Evolutionary conservation across 1,140 invertebrate species (phyloP).

Genomic region (Drosophila lowei): DNA sequence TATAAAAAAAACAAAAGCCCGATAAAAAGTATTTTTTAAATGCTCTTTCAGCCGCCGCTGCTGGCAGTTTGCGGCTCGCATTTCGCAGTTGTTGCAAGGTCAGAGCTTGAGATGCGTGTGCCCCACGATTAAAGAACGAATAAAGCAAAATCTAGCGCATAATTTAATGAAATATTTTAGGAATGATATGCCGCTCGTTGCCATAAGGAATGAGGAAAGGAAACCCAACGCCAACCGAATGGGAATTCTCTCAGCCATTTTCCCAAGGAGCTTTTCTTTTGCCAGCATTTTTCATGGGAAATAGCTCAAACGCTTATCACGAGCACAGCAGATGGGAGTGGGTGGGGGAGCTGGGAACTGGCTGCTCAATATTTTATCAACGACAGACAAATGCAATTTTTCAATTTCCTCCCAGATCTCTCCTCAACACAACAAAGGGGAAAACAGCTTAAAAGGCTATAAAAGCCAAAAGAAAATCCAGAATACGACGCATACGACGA

Average conservation of each 20-base stretch:
- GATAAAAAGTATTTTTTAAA: constrained; percentile 23
- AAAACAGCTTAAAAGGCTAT: constrained; percentile 68
- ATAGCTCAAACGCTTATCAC: constrained; percentile 65
- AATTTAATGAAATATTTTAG: constrained; percentile 28
- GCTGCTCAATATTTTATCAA: constrained; percentile 71
- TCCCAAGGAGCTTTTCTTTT: constrained; percentile 14
- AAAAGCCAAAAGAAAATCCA: constrained; percentile 47
- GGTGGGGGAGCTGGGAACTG: neutral
- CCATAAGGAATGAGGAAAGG: constrained; percentile 38
- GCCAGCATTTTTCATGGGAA: constrained; percentile 47
- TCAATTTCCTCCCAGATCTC: constrained; percentile 56
- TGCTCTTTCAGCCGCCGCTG: too few relatives aligned
- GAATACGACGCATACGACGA: constrained; percentile 17
- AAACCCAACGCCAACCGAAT: constrained; percentile 29
- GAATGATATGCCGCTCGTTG: constrained; percentile 47
- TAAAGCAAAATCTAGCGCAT: constrained; percentile 4
- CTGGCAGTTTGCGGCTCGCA: too few relatives aligned
- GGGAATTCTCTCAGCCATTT: constrained; percentile 6
- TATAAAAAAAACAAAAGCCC: constrained; percentile 11
- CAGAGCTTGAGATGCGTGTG: constrained; percentile 2
- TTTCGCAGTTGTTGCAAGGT: constrained; percentile 17
- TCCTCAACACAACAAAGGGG: constrained; percentile 44
- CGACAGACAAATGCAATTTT: constrained; percentile 71
- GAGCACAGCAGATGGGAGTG: constrained; percentile 19
- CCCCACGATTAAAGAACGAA: constrained; percentile 1